Conservation (phyloP, 2,113 vertebrate species). For the Larimichthys crocea region DNA sequence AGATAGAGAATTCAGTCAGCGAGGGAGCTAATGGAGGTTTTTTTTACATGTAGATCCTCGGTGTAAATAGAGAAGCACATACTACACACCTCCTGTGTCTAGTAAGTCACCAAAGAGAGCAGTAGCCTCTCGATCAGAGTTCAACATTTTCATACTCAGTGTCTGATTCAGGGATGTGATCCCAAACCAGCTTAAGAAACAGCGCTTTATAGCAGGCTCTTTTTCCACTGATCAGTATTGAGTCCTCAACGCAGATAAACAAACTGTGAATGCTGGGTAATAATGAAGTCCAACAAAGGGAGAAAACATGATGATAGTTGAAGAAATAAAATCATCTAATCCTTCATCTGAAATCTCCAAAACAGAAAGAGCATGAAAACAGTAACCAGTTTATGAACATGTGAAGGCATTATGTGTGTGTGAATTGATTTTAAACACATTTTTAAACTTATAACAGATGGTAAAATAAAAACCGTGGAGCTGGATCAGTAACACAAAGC, state of each 20-base stretch:
- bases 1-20: constrained; percentile 59
- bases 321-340: background rate
- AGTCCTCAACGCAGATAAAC: constrained; percentile 33
- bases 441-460: constrained; percentile 2
- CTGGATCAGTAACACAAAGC: background rate
- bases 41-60: constrained; percentile 67
- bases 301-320: background rate
- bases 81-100: constrained; percentile 51
- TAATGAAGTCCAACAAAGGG: constrained; percentile 8
- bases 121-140: constrained; percentile 39
- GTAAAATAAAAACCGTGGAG: background rate
- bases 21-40: constrained; percentile 51
- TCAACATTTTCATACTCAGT: constrained; percentile 31
- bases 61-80: constrained; percentile 54
- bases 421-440: background rate
- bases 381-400: constrained; percentile 1
- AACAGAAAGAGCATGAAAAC: constrained; percentile 16
- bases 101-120: constrained; percentile 40
- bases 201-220: constrained; percentile 2
- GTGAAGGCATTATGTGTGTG: constrained; percentile 18
- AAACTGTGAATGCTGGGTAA: constrained; percentile 5
- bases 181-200: constrained; percentile 27
- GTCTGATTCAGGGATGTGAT: constrained; percentile 1
- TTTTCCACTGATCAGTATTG: constrained; percentile 23
- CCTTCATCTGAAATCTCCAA: constrained; percentile 4